Evolutionary conservation across 2,113 vertebrate species (phyloP), one percentile per base, ranked within the genome.

Genomic region (Rutilus rutilus): DNA sequence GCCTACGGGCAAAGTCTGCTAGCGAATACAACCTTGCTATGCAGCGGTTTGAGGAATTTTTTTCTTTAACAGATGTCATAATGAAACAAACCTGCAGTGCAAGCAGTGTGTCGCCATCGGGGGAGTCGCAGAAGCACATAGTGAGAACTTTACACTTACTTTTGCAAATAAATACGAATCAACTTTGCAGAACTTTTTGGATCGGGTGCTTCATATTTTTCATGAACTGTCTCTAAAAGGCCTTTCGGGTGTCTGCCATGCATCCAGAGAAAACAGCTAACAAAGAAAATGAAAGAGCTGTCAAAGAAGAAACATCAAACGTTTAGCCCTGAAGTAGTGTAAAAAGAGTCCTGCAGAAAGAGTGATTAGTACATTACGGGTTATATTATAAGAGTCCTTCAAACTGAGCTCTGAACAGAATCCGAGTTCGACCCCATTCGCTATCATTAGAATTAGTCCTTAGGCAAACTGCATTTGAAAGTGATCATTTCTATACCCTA

Each of bases 1-100:
- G 86, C 87, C 91, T 91, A 89, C 87, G 39, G 91, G 89, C 84
- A 89, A 86, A 64, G 23, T 21, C 62, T 87, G 87, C 75, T 86
- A 85, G 64, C 88, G 85, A 86, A 69, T 36, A 12, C 39, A 65
- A 45, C 27, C 59, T 74, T 45, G 9, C 59, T 74, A 27, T 57
- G 23, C 27, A 27, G 80, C 4, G 25, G 45, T 39, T 57, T 74
- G 14, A 84, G 21, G n/a, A 30, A 15, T 7, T 7, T 23, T 64
- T 17, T 67, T 85, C 19, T 52, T 36, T 15, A 85, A 77, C 59
- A 45, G 73, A 71, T 71, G 36, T 77, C 76, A 42, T 80, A 47
- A 67, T 65, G 65, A 77, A 79, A 14, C 23, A 65, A 65, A 83
- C 78, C 71, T 84, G 54, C 76, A 79, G 78, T 27, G 86, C 78